A percentile compares a stretch with the other conserved stretches of the same genome.
Evolutionary conservation across 2,888 invertebrate genomes (phyloP).

Genomic region (Homarus gammarus): DNA sequence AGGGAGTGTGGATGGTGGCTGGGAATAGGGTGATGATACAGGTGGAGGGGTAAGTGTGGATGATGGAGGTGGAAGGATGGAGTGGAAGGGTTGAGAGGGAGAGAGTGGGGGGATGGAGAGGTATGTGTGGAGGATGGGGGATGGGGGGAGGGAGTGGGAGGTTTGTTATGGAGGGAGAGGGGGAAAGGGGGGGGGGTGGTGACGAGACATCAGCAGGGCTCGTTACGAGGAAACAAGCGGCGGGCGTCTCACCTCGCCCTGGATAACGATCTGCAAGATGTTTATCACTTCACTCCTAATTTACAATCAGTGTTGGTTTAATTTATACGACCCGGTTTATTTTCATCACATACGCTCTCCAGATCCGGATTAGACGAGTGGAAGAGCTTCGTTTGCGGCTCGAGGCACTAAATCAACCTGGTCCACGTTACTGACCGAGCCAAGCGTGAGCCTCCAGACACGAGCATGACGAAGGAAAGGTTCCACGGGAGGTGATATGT

Average conservation of each 20-base stretch:
- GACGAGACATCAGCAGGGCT: slow-evolving; percentile 15
- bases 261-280: slow-evolving; percentile 48
- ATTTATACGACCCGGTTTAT: slow-evolving; percentile 39
- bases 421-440: no score
- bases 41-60: background rate
- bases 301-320: slow-evolving; percentile 50
- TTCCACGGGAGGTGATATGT: no score
- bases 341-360: slow-evolving; percentile 35
- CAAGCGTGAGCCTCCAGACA: no score
- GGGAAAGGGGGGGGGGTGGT: background rate
- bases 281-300: slow-evolving; percentile 55
- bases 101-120: background rate
- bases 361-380: background rate
- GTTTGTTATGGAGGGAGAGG: no score
- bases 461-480: no score
- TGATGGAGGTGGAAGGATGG: background rate
- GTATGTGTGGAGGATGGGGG: no score
- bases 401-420: no score
- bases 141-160: background rate
- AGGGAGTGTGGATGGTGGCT: background rate
- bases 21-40: background rate
- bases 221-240: slow-evolving; percentile 53
- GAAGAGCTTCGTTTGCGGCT: background rate
- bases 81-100: background rate
- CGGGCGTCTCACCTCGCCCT: slow-evolving; percentile 33